A percentile compares a stretch with the other conserved stretches of the same genome.
Evolutionary conservation across 2,113 vertebrate species (phyloP).

Genomic region (Perognathus longimembris): DNA sequence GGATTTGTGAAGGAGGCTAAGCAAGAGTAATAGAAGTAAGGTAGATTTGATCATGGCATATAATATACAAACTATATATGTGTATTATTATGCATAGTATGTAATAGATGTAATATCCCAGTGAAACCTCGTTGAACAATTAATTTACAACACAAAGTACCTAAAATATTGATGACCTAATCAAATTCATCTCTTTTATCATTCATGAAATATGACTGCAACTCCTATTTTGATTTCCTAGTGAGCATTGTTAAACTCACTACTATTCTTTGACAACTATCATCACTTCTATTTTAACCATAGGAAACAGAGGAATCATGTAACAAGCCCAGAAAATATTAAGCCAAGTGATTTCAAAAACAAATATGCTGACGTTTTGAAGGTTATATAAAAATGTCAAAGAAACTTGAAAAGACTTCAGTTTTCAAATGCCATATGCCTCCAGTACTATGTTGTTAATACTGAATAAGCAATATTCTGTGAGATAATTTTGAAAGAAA

Average conservation of each 20-base stretch:
- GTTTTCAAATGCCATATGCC: neutral
- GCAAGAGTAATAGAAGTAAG: too few species aligned
- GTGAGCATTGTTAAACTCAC: constrained; percentile 22
- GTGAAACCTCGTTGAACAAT: too few species aligned
- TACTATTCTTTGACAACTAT: constrained; percentile 34
- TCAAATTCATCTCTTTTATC: constrained; percentile 57
- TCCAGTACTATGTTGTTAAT: neutral
- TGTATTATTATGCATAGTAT: too few species aligned
- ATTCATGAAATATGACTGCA: constrained; percentile 61
- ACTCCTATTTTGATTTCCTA: constrained; percentile 33
- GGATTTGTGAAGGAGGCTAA: constrained; percentile 52
- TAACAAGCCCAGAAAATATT: neutral
- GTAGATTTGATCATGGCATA: too few species aligned
- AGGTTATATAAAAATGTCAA: neutral
- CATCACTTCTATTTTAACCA: neutral
- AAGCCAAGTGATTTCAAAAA: neutral
- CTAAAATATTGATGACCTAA: neutral
- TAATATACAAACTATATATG: too few species aligned
- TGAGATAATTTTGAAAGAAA: neutral
- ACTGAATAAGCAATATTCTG: neutral
- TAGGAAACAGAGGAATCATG: neutral
- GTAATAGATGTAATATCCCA: too few species aligned
- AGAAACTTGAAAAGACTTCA: constrained; percentile 5
- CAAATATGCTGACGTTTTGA: neutral
- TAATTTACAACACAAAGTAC: neutral